Evolutionary conservation across 2,797 vertebrate species (phyloP), one percentile per base, ranked within the genome.

Genomic region (Sebastes taczanowskii): DNA sequence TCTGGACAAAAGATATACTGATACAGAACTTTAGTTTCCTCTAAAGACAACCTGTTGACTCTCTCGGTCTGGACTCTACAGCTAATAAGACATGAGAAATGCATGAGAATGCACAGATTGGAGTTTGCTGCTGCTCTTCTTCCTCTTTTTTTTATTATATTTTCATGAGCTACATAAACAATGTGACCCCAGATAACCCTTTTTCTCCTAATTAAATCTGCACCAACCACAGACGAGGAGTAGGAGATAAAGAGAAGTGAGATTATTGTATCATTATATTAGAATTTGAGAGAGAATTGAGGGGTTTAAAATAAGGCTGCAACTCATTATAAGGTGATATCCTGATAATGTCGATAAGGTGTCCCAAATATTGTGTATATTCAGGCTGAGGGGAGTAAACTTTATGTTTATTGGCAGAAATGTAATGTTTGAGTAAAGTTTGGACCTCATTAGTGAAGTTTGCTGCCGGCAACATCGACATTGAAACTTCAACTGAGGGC

Each of bases 201-300:
- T 68, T 56, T 66, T 38, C 58, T 30, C 20, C 42, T 58, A n/a
- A 83, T 77, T 65, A 77, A 73, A 66, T 70, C 7, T 42, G 18
- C 23, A 71, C 35, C 49, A 71, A 56, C 61, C 46, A 49, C 61
- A 67, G 71, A 61, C 49, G 25, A 55, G 16, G 61, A 73, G 27
- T 58, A 25, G 23, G 29, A 55, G 58, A 67, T 58, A 71, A 63
- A 22, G 27, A 63, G 70, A 38, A 11, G 58, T 34, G 34, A 18
- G 49, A 29, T 55, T 34, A 46, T 42, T 61, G 65, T 22, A 35
- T 25, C 11, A 8, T 58, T 27, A 64, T 29, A 52, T 56, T 11
- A 65, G 22, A 66, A 25, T 77, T 22, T 53, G 49, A 16, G 65
- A 70, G 25, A 70, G 62, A 32, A 74, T 25, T 22, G 60, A 74